Conservation (phyloP, 1,140 invertebrate genomes). For the Zaprionus ghesquierei region DNA sequence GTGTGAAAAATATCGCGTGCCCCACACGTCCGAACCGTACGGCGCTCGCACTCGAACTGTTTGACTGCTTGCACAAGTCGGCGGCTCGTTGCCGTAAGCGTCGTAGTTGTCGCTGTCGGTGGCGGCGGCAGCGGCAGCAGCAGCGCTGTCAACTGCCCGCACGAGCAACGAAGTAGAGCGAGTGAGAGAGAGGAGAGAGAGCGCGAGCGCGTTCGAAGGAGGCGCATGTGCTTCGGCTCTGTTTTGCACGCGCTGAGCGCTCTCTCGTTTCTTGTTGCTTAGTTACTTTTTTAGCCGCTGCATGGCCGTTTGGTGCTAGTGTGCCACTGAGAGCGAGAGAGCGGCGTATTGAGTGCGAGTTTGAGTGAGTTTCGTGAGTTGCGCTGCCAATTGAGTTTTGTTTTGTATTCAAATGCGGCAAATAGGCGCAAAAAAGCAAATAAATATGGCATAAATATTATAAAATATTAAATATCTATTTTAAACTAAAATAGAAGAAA, state of each 20-base stretch:
- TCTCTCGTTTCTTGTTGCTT: not conserved
- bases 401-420: not conserved
- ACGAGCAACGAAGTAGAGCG: not conserved
- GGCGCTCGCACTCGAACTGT: slow-evolving; percentile 78
- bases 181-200: not conserved
- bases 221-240: slow-evolving; percentile 38
- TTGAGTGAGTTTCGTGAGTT: not conserved
- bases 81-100: slow-evolving; percentile 21
- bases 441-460: not conserved
- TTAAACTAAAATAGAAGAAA: not conserved
- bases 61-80: slow-evolving; percentile 6
- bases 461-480: not conserved
- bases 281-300: slow-evolving; percentile 48
- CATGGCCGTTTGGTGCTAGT: slow-evolving; percentile 43
- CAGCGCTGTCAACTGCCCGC: not conserved
- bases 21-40: slow-evolving; percentile 74
- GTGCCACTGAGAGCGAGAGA: slow-evolving; percentile 13
- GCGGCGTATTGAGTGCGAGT: slow-evolving; percentile 14
- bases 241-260: not conserved
- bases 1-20: slow-evolving; percentile 55
- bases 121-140: not conserved
- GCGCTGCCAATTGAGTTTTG: not conserved
- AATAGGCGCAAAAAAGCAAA: not conserved
- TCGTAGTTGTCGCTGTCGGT: not conserved
- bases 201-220: slow-evolving; percentile 23